These are phyloP conservation scores for Phataginus tricuspis DNA, from an alignment of 2,797 vertebrate genomes.

Conservation along the genomic window DNA sequence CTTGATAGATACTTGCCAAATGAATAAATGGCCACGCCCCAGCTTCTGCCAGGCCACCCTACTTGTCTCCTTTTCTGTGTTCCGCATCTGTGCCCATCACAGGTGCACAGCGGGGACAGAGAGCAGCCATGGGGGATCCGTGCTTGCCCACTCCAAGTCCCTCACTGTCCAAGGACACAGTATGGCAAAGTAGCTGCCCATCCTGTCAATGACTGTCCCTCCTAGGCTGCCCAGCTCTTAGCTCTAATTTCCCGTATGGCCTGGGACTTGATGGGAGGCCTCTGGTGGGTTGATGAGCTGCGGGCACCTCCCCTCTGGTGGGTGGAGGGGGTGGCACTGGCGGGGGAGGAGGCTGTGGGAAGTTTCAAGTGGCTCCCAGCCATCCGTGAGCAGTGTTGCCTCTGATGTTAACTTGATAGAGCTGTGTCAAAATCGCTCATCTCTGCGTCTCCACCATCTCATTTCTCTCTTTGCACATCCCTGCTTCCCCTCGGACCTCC, in stretches of 20 bases:
- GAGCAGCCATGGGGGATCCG: background rate
- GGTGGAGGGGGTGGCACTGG: background rate
- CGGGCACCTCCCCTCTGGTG: background rate
- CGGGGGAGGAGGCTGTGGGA: background rate
- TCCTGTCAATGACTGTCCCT: background rate
- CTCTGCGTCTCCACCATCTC: background rate
- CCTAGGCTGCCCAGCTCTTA: no score
- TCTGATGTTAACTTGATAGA: background rate
- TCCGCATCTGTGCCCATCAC: background rate
- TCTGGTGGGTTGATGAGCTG: background rate
- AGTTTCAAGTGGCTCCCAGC: background rate
- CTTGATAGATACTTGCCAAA: background rate
- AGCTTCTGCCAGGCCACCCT: background rate
- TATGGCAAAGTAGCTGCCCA: background rate
- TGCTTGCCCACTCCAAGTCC: background rate
- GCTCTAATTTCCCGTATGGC: background rate
- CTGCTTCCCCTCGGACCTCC: background rate
- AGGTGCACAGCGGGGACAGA: no score
- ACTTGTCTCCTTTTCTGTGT: background rate
- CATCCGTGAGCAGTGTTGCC: background rate
- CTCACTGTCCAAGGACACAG: rapidly evolving
- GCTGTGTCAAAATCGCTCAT: background rate
- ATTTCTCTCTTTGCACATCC: background rate
- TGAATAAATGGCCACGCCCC: background rate
- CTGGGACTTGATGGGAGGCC: background rate